Conservation (phyloP, 2,888 invertebrate species). For the Acronicta aceris region DNA sequence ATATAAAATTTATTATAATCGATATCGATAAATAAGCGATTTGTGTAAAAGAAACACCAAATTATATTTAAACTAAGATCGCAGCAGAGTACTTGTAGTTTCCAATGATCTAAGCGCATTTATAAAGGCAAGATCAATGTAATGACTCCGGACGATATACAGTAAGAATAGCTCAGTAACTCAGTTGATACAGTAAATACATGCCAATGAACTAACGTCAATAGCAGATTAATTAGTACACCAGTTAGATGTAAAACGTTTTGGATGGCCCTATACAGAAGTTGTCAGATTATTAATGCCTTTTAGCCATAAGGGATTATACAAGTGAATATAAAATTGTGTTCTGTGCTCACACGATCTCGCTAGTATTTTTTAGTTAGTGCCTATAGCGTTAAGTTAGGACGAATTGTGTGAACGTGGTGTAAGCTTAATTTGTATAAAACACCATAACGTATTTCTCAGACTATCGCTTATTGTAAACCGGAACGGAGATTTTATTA, state of each 20-base stretch:
- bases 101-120: conserved; percentile 62
- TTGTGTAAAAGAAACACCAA: conserved; percentile 47
- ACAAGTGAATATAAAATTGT: conserved; percentile 77
- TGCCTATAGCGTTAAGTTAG: conserved; percentile 86
- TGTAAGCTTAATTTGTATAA: conserved; percentile 61
- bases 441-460: conserved; percentile 68
- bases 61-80: conserved; percentile 23
- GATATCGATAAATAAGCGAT: conserved; percentile 34
- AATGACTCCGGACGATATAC: conserved; percentile 34
- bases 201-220: conserved; percentile 69
- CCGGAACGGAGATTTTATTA: conserved; percentile 67
- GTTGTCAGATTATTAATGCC: conserved; percentile 77
- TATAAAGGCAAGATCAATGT: conserved; percentile 35
- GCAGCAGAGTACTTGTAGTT: conserved; percentile 33
- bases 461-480: conserved; percentile 68
- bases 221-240: conserved; percentile 51
- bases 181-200: conserved; percentile 54
- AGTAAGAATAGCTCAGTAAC: conserved; percentile 42
- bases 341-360: conserved; percentile 89
- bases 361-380: conserved; percentile 88
- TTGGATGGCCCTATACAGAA: conserved; percentile 80
- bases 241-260: conserved; percentile 70
- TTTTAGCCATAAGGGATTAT: conserved; percentile 82
- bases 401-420: conserved; percentile 75
- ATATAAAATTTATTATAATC: conserved; percentile 31